Evolutionary conservation across 1,140 invertebrate species (phyloP).

Genomic region (Lepidurus packardi): DNA sequence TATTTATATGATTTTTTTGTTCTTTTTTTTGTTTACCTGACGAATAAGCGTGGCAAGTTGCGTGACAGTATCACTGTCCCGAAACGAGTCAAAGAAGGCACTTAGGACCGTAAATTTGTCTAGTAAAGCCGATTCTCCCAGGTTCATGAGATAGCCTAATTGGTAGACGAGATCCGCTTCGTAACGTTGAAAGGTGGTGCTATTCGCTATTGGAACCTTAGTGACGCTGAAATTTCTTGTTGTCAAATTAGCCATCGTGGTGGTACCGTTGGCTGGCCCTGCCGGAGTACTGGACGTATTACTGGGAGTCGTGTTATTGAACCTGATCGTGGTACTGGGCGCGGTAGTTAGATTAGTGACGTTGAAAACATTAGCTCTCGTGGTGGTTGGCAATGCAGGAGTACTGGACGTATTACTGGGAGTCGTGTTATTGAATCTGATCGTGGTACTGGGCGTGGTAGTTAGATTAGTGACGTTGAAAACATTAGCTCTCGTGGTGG

Average conservation of each 20-base stretch:
- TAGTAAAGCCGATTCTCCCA: not conserved
- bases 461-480: not conserved
- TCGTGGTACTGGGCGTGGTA: not conserved
- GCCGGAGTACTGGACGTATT: not conserved
- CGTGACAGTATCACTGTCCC: not conserved
- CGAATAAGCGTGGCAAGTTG: not conserved
- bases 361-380: not conserved
- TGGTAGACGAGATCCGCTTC: not conserved
- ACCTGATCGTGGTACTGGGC: not conserved
- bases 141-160: not conserved
- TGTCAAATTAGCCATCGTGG: not conserved
- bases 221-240: not conserved
- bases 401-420: not conserved
- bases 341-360: not conserved
- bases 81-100: not conserved
- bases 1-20: no score
- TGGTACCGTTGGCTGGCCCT: not conserved
- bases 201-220: not conserved
- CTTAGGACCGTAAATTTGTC: constrained; percentile 15
- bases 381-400: not conserved
- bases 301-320: not conserved
- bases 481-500: not conserved
- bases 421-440: not conserved
- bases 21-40: no score
- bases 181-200: not conserved